Percentiles rank a stretch among this genome's conserved stretches.
Evolutionary conservation across 2,888 invertebrate genomes (phyloP).

Genomic region (Coleophora flavipennella): DNA sequence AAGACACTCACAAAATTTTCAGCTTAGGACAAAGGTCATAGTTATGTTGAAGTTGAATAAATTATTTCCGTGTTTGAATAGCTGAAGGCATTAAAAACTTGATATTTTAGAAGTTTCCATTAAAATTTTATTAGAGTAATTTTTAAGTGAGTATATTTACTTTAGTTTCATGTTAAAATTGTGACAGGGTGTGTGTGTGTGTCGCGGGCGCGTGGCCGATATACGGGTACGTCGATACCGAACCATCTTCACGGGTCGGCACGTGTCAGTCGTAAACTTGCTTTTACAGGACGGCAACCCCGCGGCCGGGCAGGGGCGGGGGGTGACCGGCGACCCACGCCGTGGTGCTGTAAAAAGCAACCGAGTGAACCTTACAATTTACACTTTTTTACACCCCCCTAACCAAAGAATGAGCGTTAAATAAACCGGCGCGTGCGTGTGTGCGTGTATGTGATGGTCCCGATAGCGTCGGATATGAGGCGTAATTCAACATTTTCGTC

Average conservation of each 20-base stretch:
- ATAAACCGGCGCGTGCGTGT: neutral
- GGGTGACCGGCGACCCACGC: slow-evolving; percentile 18
- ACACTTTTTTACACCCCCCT: slow-evolving; percentile 5
- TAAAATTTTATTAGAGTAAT: too few relatives aligned
- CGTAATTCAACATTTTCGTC: too few relatives aligned
- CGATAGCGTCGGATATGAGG: too few relatives aligned
- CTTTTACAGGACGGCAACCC: slow-evolving; percentile 49
- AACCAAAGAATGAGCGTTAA: slow-evolving; percentile 2
- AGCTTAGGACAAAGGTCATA: too few relatives aligned
- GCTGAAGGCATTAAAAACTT: too few relatives aligned
- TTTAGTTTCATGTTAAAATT: too few relatives aligned
- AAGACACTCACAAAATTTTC: too few relatives aligned
- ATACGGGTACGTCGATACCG: slow-evolving; percentile 28
- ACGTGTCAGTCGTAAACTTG: slow-evolving; percentile 66
- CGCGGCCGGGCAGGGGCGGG: slow-evolving; percentile 30
- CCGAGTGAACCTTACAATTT: slow-evolving; percentile 5
- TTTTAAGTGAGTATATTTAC: too few relatives aligned
- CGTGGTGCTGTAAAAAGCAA: slow-evolving; percentile 30
- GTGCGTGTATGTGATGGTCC: neutral
- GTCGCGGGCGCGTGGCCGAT: slow-evolving; percentile 38
- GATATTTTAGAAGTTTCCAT: too few relatives aligned
- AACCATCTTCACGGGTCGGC: slow-evolving; percentile 35
- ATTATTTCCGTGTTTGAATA: too few relatives aligned
- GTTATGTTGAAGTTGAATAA: too few relatives aligned
- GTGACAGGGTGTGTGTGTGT: neutral